Evolutionary conservation across 2,888 invertebrate species (phyloP), one percentile per base, ranked within the genome.

Genomic region (Brachyopa scutellaris): DNA sequence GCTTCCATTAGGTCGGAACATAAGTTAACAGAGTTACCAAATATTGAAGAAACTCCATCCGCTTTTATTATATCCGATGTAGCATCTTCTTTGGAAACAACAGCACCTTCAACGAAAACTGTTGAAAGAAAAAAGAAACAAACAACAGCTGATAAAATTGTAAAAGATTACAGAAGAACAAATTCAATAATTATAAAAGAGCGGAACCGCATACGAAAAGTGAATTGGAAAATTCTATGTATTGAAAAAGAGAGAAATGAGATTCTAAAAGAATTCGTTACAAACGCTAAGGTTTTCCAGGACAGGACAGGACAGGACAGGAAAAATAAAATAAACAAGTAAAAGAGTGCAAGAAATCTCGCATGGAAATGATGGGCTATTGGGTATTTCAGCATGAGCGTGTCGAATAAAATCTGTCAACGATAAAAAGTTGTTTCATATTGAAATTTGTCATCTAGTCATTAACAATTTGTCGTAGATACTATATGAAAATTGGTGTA

Each of bases 201-300:
- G 4, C 31, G 59, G 3, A 42, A 19, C 3, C 21, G 29, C 7
- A 19, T 42, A 4, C 15, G 42, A 45, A 45, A 45, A 8, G 23
- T 59, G 6, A 42, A 59, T 8, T 2, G 2, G 1, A 11, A 59
- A 19, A 42, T 59, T 42, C 11, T 59, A 1, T 8, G 8, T n/a
- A 59, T 59, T 8, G 59, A 59, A 31, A 26, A 9, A n/a, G 42
- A 59, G 11, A 59, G 59, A 31, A 59, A 59, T 11, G 29, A 29
- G 2, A 59, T 59, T 31, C 19, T 59, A 5, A 42, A 31, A 17
- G 59, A 59, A 11, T 59, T 59, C 7, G 36, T 59, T 1, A 31
- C 19, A 6, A 59, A 45, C 45, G 59, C 42, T 7, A 59, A 59
- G 31, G 1, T n/a, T n/a, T 42, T 59, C 11, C 42, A 45, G 31